Conservation (phyloP, 2,888 invertebrate species). For the Mythimna albipuncta region DNA sequence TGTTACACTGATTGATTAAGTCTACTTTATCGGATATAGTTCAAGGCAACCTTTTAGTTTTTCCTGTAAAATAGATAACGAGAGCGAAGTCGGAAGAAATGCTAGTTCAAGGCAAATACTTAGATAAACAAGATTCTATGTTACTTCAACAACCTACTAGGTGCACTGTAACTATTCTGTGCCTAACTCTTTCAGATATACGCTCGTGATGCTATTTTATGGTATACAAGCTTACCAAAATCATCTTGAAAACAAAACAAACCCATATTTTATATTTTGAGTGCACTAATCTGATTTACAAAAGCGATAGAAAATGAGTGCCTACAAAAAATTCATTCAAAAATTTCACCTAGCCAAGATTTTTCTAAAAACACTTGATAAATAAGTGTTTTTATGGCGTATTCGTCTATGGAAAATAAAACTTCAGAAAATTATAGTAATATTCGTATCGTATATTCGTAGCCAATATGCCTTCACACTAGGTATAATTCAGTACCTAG, state of each 20-base stretch:
- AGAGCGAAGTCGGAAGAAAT: neutral
- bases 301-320: too few relatives aligned
- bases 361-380: neutral
- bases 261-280: too few relatives aligned
- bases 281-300: too few relatives aligned
- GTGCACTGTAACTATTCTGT: neutral
- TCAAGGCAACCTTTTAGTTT: too few relatives aligned
- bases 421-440: conserved; percentile 33
- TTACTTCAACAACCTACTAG: neutral
- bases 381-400: neutral
- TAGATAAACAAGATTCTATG: neutral
- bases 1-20: neutral
- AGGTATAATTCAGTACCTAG: conserved; percentile 16
- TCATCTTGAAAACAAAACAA: neutral
- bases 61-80: neutral
- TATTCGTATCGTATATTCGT: conserved; percentile 55
- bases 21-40: neutral
- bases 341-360: neutral
- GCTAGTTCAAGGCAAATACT: neutral
- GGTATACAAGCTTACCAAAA: neutral
- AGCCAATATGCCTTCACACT: conserved; percentile 27
- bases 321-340: neutral
- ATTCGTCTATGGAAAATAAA: conserved; percentile 34
- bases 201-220: neutral
- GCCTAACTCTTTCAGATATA: neutral